Conservation (phyloP, 92 coral and sea anemone species). For the Epizoanthus illoricatus region DNA sequence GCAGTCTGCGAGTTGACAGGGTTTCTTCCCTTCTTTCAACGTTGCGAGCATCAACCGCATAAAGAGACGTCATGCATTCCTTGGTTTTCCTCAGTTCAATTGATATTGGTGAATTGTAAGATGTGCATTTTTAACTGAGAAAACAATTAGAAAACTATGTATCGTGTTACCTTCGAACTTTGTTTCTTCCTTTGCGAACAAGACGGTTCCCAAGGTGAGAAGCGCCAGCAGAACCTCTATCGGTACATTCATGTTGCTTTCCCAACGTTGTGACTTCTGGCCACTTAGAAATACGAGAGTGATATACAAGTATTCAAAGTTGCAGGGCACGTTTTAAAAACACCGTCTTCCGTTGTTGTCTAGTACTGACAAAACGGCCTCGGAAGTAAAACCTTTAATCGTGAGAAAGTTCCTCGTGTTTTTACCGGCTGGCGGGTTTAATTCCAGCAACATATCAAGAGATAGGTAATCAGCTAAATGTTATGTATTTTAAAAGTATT, state of each 20-base stretch:
- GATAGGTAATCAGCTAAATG: background rate
- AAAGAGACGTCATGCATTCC: no score
- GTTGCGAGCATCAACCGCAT: no score
- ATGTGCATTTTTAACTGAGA: no score
- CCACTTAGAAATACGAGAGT: background rate
- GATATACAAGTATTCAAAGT: no score
- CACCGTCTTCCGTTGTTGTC: background rate
- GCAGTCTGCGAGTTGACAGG: no score
- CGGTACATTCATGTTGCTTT: background rate
- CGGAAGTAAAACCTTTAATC: conserved; percentile 6
- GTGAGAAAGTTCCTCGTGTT: conserved; percentile 4
- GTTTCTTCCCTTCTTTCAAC: no score
- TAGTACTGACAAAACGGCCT: background rate
- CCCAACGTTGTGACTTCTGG: background rate
- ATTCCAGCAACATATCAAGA: background rate
- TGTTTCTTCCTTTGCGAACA: background rate
- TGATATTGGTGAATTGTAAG: no score
- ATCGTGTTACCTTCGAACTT: background rate
- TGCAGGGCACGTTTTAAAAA: background rate
- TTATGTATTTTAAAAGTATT: background rate
- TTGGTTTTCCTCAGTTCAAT: no score
- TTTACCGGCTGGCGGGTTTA: conserved; percentile 5
- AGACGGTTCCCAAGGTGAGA: background rate
- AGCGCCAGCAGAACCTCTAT: background rate
- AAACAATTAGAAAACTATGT: no score